Percentiles rank a stretch among this genome's conserved stretches.
Evolutionary conservation across 2,888 invertebrate species (phyloP).

Genomic region (Anoplius nigerrimus): DNA sequence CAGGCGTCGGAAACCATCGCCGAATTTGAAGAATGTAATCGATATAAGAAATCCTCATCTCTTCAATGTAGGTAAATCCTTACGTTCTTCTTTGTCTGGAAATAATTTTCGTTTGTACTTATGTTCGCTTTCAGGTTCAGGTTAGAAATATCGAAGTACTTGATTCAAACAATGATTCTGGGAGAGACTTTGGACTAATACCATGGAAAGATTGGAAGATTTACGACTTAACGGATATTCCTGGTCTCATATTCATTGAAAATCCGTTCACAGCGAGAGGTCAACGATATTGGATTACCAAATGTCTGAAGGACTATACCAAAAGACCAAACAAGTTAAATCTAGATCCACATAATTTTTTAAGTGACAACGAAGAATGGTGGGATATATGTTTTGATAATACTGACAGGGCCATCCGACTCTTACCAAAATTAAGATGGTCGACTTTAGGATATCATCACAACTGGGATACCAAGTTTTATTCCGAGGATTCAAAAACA

Average conservation of each 20-base stretch:
- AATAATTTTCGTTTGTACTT: constrained; percentile 2
- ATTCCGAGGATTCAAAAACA: constrained; percentile 81
- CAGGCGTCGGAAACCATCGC: constrained; percentile 82
- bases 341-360: constrained; percentile 77
- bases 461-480: constrained; percentile 97
- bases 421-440: constrained; percentile 87
- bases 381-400: constrained; percentile 80
- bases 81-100: neutral
- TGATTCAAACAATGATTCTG: constrained; percentile 23
- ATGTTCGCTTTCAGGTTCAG: constrained; percentile 58
- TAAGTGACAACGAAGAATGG: constrained; percentile 77
- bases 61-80: constrained; percentile 49
- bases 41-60: constrained; percentile 74
- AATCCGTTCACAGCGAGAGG: constrained; percentile 89
- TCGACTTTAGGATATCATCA: constrained; percentile 98
- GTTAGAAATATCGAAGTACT: constrained; percentile 61
- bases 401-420: constrained; percentile 44
- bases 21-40: constrained; percentile 81
- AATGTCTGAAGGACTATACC: constrained; percentile 87
- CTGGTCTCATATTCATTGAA: constrained; percentile 84
- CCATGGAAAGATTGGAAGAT: constrained; percentile 79
- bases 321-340: constrained; percentile 84
- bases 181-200: constrained; percentile 73
- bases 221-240: constrained; percentile 79
- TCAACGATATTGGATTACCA: constrained; percentile 89